A percentile compares a stretch with the other conserved stretches of the same genome.
These are phyloP conservation scores for Bursaphelenchus okinawaensis DNA, from an alignment of 2,888 invertebrate species.

Conservation along the genomic window DNA sequence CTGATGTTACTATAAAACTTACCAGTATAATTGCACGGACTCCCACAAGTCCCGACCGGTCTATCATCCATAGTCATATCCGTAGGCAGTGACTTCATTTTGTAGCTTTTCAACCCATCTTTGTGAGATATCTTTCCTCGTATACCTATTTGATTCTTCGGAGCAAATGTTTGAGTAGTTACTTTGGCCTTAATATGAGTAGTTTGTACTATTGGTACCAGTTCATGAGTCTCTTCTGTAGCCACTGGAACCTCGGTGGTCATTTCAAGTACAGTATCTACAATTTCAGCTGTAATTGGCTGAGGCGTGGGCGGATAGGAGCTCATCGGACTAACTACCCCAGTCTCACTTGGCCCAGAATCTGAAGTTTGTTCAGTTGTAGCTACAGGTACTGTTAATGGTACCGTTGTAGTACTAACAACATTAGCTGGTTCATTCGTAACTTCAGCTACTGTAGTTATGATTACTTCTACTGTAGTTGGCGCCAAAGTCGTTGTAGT, in stretches of 20 bases:
- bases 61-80: neutral
- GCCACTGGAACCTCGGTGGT: neutral
- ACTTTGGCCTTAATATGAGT: neutral
- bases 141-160: neutral
- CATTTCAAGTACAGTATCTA: neutral
- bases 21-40: slow-evolving; percentile 25
- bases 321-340: neutral
- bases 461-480: neutral
- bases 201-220: neutral
- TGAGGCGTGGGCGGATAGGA: neutral
- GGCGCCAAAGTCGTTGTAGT: slow-evolving; percentile 17
- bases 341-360: neutral
- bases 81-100: neutral
- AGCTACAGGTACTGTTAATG: no score
- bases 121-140: neutral
- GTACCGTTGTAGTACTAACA: slow-evolving; percentile 9
- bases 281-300: slow-evolving; percentile 1
- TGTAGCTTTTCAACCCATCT: neutral
- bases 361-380: neutral
- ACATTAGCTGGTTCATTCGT: slow-evolving; percentile 1
- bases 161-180: neutral
- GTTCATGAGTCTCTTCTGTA: neutral
- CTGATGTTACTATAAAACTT: neutral
- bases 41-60: slow-evolving; percentile 28
- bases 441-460: no score